phyloP scores from a whole-genome alignment of 2,888 invertebrate species.

The Petrolisthes cinctipes region DNA sequence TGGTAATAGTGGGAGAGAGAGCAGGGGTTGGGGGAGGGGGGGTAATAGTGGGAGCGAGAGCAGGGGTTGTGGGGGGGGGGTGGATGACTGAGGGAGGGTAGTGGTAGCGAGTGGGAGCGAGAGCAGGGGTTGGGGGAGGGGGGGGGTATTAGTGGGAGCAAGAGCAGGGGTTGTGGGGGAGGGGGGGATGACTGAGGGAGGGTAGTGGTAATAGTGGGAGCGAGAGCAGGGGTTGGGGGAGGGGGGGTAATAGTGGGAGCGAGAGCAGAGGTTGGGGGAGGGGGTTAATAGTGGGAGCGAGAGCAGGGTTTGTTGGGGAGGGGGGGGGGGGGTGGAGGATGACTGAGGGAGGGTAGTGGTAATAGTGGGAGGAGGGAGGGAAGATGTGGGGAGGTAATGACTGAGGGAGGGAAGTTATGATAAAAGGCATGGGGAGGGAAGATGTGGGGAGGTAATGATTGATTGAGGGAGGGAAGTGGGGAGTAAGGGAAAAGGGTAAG shows the following conservation, averaged over 20 bases:
- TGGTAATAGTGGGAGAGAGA: too few species aligned
- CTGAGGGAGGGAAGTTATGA: neutral
- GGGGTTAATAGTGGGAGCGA: neutral
- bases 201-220: neutral
- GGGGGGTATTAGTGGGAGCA: neutral
- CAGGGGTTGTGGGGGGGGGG: too few species aligned
- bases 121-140: neutral
- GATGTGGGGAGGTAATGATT: neutral
- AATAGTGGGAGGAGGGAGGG: too few species aligned
- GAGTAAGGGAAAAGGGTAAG: too few species aligned
- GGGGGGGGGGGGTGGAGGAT: neutral
- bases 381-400: neutral
- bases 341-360: too few species aligned
- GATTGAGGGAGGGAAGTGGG: conserved; percentile 1
- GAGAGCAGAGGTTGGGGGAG: too few species aligned
- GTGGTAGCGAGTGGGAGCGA: neutral
- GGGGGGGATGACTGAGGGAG: too few species aligned
- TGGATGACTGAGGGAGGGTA: too few species aligned
- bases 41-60: too few species aligned
- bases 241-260: too few species aligned
- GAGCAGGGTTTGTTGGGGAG: neutral
- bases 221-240: neutral
- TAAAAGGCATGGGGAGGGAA: too few species aligned
- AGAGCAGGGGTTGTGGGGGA: neutral
- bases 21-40: too few species aligned